These are phyloP conservation scores for Arothron firmamentum DNA, from an alignment of 2,113 vertebrate species.

Conservation along the genomic window DNA sequence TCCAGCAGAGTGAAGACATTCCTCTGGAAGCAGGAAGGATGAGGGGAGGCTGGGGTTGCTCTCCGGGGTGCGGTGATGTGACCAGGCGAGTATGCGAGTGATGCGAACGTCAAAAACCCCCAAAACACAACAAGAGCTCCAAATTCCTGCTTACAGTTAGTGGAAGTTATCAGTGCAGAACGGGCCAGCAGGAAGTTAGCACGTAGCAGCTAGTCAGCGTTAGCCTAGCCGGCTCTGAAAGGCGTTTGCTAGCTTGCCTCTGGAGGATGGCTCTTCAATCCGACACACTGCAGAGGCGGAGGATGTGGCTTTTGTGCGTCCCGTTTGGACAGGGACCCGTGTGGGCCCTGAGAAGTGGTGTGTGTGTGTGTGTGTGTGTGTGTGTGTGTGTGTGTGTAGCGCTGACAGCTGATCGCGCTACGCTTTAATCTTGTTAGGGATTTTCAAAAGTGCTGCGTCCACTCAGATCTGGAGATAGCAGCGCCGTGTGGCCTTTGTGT, in stretches of 20 bases:
- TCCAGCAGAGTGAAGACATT: constrained; percentile 24
- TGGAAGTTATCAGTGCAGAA: too few relatives aligned
- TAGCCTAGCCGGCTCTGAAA: too few relatives aligned
- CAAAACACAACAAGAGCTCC: not conserved
- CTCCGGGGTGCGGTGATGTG: constrained; percentile 18
- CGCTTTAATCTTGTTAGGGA: constrained; percentile 77
- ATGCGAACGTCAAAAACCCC: not conserved
- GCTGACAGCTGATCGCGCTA: constrained; percentile 69
- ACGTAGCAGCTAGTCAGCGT: not conserved
- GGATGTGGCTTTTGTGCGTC: constrained; percentile 35
- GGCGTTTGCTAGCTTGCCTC: too few relatives aligned
- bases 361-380: constrained; percentile 42
- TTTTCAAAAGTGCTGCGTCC: constrained; percentile 80
- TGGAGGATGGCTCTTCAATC: not conserved
- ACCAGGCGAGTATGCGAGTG: constrained; percentile 22
- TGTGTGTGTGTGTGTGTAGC: not conserved
- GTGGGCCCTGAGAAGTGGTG: constrained; percentile 41
- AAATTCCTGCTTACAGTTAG: not conserved
- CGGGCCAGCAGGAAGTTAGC: not conserved
- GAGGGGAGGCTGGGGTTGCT: constrained; percentile 46
- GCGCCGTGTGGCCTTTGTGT: constrained; percentile 66
- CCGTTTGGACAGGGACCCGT: constrained; percentile 42
- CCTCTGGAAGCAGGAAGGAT: constrained; percentile 43
- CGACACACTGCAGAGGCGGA: constrained; percentile 8
- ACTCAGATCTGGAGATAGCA: constrained; percentile 74